Evolutionary conservation across 2,113 vertebrate species (phyloP).

Genomic region (Cyanistes caeruleus): DNA sequence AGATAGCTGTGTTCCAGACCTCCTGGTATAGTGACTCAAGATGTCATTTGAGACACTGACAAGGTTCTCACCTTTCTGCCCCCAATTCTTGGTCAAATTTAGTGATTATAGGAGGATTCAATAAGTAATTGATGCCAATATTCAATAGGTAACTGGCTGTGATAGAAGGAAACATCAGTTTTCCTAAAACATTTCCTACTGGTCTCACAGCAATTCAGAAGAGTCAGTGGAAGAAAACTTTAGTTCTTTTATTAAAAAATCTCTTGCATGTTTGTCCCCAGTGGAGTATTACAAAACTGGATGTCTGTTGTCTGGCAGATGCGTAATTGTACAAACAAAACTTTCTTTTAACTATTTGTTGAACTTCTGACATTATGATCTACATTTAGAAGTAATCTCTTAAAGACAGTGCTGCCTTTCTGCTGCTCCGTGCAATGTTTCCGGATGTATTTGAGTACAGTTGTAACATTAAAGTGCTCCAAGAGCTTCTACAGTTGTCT

Average conservation of each 20-base stretch:
- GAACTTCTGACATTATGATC: background rate
- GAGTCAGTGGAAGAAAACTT: background rate
- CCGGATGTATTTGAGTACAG: background rate
- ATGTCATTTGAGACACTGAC: background rate
- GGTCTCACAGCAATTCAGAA: background rate
- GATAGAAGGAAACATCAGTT: background rate
- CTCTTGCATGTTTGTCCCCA: background rate
- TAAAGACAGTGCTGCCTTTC: background rate
- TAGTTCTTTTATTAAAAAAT: background rate
- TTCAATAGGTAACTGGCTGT: background rate
- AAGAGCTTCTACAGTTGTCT: background rate
- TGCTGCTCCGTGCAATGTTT: background rate
- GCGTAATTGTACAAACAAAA: background rate
- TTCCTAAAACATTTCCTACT: background rate
- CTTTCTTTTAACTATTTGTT: background rate
- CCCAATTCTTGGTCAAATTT: fast-evolving
- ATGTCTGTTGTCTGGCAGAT: background rate
- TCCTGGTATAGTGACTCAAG: background rate
- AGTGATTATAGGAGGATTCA: background rate
- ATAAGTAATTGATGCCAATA: background rate
- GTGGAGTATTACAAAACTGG: background rate
- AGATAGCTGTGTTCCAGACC: background rate
- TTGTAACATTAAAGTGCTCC: background rate
- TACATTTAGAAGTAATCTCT: background rate
- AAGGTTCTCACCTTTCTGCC: background rate